These are phyloP conservation scores for Volucella inanis DNA, from an alignment of 2,888 invertebrate species.

Conservation along the genomic window DNA sequence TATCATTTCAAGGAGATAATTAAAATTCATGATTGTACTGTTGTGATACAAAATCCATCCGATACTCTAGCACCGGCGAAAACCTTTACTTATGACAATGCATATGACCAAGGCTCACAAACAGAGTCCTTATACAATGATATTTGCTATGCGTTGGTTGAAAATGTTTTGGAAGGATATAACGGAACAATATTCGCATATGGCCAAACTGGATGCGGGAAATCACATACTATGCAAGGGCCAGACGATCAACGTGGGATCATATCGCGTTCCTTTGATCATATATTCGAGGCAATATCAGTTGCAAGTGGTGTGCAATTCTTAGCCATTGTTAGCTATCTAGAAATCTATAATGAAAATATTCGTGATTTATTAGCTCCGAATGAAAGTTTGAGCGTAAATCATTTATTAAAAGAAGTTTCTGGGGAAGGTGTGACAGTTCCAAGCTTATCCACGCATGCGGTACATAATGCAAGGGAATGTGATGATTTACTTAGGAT, in stretches of 20 bases:
- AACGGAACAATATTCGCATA: conserved; percentile 97
- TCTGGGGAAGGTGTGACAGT: conserved; percentile 84
- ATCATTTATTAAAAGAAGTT: conserved; percentile 84
- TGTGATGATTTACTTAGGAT: conserved; percentile 89
- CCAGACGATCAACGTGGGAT: conserved; percentile 84
- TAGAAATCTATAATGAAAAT: conserved; percentile 97
- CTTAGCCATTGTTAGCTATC: conserved; percentile 85
- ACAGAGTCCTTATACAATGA: conserved; percentile 95
- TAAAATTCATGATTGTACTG: conserved; percentile 85
- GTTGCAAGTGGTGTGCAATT: conserved; percentile 89
- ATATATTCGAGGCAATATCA: conserved; percentile 93
- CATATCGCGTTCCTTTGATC: conserved; percentile 92
- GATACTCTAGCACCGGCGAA: conserved; percentile 86
- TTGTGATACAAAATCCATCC: conserved; percentile 87
- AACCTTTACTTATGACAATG: conserved; percentile 92
- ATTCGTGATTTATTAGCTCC: conserved; percentile 94
- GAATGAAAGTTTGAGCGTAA: conserved; percentile 79
- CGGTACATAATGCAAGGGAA: conserved; percentile 90
- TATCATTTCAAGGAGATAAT: conserved; percentile 85
- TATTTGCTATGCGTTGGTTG: conserved; percentile 91
- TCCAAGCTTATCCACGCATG: conserved; percentile 87
- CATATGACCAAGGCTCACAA: conserved; percentile 89
- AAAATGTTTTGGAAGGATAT: conserved; percentile 95
- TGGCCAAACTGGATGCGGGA: conserved; percentile 96
- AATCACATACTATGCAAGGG: conserved; percentile 91